phyloP scores from a whole-genome alignment of 2,888 invertebrate species.

The Villa cingulata region DNA sequence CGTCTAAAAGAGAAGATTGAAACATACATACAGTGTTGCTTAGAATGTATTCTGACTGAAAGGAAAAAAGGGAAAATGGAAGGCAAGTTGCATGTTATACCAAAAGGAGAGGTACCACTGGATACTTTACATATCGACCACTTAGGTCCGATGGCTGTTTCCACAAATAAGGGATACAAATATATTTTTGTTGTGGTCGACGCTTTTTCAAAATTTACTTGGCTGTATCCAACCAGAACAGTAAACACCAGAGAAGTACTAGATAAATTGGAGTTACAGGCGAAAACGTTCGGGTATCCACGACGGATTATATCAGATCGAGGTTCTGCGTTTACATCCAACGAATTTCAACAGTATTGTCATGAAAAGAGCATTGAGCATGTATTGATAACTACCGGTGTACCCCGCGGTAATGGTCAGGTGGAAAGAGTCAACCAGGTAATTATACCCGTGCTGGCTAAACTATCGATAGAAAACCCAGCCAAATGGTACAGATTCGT shows the following conservation, averaged over 20 bases:
- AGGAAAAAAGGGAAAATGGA: background rate
- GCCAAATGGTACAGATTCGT: slow-evolving; percentile 19
- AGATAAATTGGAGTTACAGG: slow-evolving; percentile 18
- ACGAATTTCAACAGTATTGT: slow-evolving; percentile 24
- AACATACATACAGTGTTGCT: too few relatives aligned
- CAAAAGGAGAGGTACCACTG: background rate
- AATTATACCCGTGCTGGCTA: slow-evolving; percentile 23
- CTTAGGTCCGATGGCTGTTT: slow-evolving; percentile 21
- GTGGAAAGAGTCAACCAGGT: slow-evolving; percentile 22
- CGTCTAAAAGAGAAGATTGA: too few relatives aligned
- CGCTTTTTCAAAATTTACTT: slow-evolving; percentile 24
- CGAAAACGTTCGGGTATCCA: slow-evolving; percentile 25
- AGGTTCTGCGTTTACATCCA: slow-evolving; percentile 25
- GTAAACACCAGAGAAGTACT: slow-evolving; percentile 19
- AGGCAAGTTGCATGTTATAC: background rate
- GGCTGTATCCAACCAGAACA: slow-evolving; percentile 23
- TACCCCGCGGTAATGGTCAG: too few relatives aligned
- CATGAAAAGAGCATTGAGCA: slow-evolving; percentile 22
- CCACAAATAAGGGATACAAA: slow-evolving; percentile 20
- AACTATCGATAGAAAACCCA: slow-evolving; percentile 22
- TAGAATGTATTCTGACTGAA: background rate
- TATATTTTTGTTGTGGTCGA: slow-evolving; percentile 23
- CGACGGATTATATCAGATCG: slow-evolving; percentile 21
- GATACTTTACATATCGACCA: slow-evolving; percentile 25
- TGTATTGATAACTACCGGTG: slow-evolving; percentile 15